Base-by-base conservation (phyloP, 2,888 invertebrate genomes). In the Coenonympha arcania region DNA sequence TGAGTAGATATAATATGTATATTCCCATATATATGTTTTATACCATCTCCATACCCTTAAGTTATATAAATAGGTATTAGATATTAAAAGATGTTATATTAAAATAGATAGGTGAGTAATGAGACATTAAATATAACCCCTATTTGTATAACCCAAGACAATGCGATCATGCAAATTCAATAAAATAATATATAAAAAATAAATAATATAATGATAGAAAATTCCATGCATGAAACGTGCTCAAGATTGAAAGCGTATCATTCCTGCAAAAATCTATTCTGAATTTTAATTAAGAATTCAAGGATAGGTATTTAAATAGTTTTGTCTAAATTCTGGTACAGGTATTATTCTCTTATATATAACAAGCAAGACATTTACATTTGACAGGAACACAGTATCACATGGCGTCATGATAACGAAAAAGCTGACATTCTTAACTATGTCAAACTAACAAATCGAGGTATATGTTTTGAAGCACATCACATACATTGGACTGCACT, bases 1-100 rank as follows among this genome's bases (percentile, higher is more conserved):
- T 31, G 30, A 20, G 2, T 8, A n/a, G 16, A n/a, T 26, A 42
- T 46, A 31, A 30, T 20, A 15, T n/a, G n/a, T n/a, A n/a, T n/a
- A 52, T 19, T 37, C 36, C 54, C 50, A 48, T 50, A 44, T 45
- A 37, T 37, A 41, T 45, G n/a, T 33, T 31, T 42, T 19, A 31
- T 28, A 50, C 54, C 54, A 43, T 42, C 33, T 48, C 55, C 54
- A 47, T 31, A 19, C 19, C 9, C 28, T 18, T 28, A 39, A 54
- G 54, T 54, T 54, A 50, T 44, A 41, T 39, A 33, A 48, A 30
- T 39, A 41, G 19, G 41, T 42, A 26, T 31, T 26, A 24, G 16
- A 20, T 44, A 2, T 41, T 30, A 18, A 19, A 30, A 4, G n/a
- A n/a, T n/a, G n/a, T n/a, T n/a, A n/a, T 9, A 13, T 19, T 11